Percentiles rank a stretch among this genome's conserved stretches.
These are phyloP conservation scores for Poeciliopsis gracilis DNA, from an alignment of 2,797 vertebrate species.

Conservation along the genomic window DNA sequence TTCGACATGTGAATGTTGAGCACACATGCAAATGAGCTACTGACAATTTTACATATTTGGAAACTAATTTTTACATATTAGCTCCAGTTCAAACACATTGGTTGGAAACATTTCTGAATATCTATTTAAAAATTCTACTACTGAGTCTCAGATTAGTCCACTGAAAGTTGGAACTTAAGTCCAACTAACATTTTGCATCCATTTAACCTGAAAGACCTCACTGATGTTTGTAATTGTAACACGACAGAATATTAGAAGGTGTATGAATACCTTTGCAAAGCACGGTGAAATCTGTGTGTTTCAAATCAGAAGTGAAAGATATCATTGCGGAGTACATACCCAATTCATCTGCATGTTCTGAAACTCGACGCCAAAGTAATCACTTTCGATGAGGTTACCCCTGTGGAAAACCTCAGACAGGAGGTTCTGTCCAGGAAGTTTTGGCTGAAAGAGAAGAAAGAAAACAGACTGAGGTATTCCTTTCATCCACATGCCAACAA, in stretches of 20 bases:
- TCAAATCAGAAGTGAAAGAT: slow-evolving; percentile 13
- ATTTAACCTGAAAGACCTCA: neutral
- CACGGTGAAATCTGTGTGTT: neutral
- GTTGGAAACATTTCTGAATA: neutral
- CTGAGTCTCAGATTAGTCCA: neutral
- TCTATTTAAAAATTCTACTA: neutral
- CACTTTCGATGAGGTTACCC: slow-evolving; percentile 92
- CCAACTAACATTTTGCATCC: neutral
- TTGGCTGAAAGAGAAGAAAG: slow-evolving; percentile 79
- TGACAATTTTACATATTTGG: too few species aligned
- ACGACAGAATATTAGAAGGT: neutral
- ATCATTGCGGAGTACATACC: slow-evolving; percentile 79
- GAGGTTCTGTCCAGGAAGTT: slow-evolving; percentile 84
- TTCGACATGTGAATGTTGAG: too few species aligned
- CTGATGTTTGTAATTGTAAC: neutral
- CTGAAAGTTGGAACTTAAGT: too few species aligned
- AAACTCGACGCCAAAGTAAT: slow-evolving; percentile 98
- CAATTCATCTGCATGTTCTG: slow-evolving; percentile 90
- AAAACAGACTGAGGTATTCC: slow-evolving; percentile 11
- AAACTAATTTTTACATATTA: too few species aligned
- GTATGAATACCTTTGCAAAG: neutral
- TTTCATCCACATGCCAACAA: slow-evolving; percentile 31
- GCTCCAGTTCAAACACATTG: neutral
- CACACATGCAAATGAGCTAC: too few species aligned
- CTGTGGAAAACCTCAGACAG: slow-evolving; percentile 87